phyloP scores from a whole-genome alignment of 92 coral and sea anemone genomes.

The Epizoanthus rinbou region DNA sequence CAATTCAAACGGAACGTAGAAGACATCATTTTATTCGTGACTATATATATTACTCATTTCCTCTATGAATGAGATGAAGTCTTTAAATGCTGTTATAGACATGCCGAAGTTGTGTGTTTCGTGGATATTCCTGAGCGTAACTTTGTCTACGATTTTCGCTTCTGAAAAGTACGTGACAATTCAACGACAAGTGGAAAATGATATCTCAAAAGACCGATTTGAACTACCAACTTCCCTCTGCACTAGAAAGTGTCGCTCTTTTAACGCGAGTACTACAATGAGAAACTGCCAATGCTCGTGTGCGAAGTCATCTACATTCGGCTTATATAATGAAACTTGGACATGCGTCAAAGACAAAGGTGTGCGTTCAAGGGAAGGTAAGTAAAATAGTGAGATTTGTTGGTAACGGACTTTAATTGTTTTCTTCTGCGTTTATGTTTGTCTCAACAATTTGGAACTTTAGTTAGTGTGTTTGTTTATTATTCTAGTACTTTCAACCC shows the following conservation, averaged over 20 bases:
- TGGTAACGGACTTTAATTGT: too few species aligned
- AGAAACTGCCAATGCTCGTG: constrained; percentile 14
- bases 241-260: not conserved
- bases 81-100: not conserved
- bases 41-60: too few species aligned
- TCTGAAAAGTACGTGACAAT: not conserved
- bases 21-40: too few species aligned
- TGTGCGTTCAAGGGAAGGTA: constrained; percentile 18
- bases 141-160: not conserved
- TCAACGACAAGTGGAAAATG: not conserved
- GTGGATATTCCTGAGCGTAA: not conserved
- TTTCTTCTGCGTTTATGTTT: too few species aligned
- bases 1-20: too few species aligned
- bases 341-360: not conserved
- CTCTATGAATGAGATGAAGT: not conserved
- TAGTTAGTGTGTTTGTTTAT: too few species aligned
- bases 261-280: not conserved
- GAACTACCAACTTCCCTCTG: not conserved
- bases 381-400: not conserved
- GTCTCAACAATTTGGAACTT: too few species aligned
- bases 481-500: too few species aligned
- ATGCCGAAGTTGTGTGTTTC: not conserved
- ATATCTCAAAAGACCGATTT: not conserved
- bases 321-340: not conserved
- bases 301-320: constrained; percentile 8